Base-by-base conservation (phyloP, 2,888 invertebrate genomes). In the Cephus spinipes region DNA sequence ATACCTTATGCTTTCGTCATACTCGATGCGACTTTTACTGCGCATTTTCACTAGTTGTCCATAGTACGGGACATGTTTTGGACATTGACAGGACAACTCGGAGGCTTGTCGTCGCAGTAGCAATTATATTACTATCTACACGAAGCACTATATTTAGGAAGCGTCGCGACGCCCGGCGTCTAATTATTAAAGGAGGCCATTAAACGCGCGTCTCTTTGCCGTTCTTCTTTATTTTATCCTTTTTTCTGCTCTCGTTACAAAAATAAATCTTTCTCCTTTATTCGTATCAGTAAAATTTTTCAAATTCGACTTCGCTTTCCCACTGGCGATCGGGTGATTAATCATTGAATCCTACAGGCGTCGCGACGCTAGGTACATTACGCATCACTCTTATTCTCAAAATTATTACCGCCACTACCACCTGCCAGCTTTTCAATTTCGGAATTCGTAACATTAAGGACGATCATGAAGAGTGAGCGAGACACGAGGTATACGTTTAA, bases 1-100 rank as follows among this genome's bases (percentile, higher is more conserved):
- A 15, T 4, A 35, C 68, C 34, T 75, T 76, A 68, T 15, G 76
- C 23, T n/a, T 68, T 74, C 35, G 1, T 77, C 75, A 32, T 68
- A 12, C 76, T 74, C 68, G 76, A 77, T 31, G 55, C 9, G 9
- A 23, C 23, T 23, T 23, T 55, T 23, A 55, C 23, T 1, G 2
- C 9, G 55, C 23, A 23, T 23, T 55, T 40, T 15, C 1, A 15
- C 3, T 15, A 0, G 0, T 40, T 6, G 23, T 9, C 23, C 9
- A 55, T 23, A 9, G 55, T 55, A 23, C 55, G 23, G 55, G 23
- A 55, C 55, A 9, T 3, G 9, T 55, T 55, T 23, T 9, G 55
- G 23, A 55, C 55, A 55, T 55, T 55, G 55, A 23, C 23, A 23
- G 55, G 23, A 23, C 55, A 55, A 55, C 55, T 55, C 23, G 55